These are phyloP conservation scores for Ceratotherium simum DNA, from an alignment of 2,113 vertebrate species.

Conservation along the genomic window DNA sequence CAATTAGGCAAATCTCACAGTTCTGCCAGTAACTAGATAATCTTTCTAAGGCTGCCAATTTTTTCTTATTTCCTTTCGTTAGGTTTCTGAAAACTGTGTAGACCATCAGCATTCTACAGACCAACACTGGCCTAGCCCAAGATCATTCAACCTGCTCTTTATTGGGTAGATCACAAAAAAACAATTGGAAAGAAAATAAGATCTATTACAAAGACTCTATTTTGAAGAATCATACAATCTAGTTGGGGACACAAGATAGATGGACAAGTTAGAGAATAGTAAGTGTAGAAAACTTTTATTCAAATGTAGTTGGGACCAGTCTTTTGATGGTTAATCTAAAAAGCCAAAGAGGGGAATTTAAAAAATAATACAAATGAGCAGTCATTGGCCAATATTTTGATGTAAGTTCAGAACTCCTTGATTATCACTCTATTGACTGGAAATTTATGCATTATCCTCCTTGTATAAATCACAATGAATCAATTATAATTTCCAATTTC, in stretches of 20 bases:
- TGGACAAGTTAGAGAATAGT: background rate
- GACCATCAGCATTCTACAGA: background rate
- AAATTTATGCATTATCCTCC: background rate
- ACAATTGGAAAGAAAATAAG: background rate
- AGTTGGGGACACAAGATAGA: background rate
- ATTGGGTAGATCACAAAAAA: background rate
- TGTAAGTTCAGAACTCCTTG: background rate
- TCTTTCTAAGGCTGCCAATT: background rate
- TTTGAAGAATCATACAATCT: background rate
- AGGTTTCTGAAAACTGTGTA: background rate
- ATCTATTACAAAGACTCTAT: background rate
- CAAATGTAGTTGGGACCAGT: background rate
- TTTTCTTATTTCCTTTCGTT: background rate
- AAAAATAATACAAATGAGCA: background rate
- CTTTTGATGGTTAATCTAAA: background rate
- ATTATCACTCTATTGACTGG: background rate
- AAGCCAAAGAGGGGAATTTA: background rate
- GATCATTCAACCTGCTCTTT: background rate
- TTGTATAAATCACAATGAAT: background rate
- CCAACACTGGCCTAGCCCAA: rapidly evolving
- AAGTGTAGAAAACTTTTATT: background rate
- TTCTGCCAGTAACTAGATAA: background rate
- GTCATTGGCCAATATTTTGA: background rate
- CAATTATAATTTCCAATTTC: background rate
- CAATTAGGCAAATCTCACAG: background rate